Conservation (phyloP, 2,113 vertebrate genomes). For the Daboia siamensis region DNA sequence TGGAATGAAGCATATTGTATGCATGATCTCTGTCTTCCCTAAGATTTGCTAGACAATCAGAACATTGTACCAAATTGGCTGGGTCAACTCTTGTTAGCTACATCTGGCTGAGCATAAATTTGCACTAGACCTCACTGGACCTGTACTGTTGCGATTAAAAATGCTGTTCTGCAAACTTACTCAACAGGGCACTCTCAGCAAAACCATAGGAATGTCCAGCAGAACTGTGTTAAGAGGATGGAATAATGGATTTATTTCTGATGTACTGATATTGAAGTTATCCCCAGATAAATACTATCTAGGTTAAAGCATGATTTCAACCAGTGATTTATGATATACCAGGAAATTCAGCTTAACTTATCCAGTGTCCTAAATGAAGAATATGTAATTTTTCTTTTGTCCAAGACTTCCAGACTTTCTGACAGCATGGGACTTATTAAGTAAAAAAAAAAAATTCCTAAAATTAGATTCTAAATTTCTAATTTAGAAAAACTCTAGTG, state of each 20-base stretch:
- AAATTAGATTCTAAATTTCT: background rate
- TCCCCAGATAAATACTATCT: background rate
- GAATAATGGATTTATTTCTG: background rate
- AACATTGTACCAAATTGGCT: background rate
- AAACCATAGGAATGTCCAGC: background rate
- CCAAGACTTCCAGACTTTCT: background rate
- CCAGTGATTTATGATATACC: background rate
- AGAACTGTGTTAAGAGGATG: background rate
- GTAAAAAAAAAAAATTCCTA: background rate
- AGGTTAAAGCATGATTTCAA: background rate
- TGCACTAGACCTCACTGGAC: background rate
- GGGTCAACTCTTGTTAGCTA: background rate
- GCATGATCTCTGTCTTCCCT: background rate
- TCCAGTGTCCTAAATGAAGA: background rate
- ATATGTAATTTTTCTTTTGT: background rate
- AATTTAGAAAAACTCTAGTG: background rate
- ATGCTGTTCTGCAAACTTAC: background rate
- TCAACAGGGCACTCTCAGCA: background rate
- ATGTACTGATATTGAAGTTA: background rate
- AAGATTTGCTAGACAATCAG: background rate
- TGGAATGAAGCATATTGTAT: conserved; percentile 18
- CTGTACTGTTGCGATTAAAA: background rate
- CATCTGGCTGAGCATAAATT: background rate
- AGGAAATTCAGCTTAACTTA: background rate
- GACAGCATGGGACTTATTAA: background rate